Conservation (phyloP, 2,888 invertebrate genomes). For the Augochlorella aurata region DNA sequence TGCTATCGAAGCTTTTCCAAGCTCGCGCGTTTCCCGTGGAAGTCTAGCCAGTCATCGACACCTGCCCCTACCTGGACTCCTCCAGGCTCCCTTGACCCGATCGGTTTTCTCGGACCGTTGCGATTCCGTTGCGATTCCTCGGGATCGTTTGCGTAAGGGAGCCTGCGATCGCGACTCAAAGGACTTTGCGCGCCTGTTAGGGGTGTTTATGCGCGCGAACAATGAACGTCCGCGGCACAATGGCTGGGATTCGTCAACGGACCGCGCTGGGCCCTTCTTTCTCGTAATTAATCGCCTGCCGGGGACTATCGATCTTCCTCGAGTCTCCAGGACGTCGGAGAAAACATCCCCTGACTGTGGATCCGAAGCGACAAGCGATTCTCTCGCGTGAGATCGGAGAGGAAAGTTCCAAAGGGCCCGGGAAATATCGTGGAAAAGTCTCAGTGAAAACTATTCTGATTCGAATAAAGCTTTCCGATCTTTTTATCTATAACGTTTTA, state of each 20-base stretch:
- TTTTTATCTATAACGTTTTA: too few relatives aligned
- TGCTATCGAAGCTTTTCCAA: neutral
- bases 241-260: constrained; percentile 16
- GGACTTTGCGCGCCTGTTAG: constrained; percentile 16
- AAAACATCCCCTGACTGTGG: neutral
- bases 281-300: constrained; percentile 29
- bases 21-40: neutral
- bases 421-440: neutral
- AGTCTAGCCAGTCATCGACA: constrained; percentile 22
- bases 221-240: constrained; percentile 27
- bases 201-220: constrained; percentile 42
- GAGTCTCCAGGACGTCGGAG: neutral
- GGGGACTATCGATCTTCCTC: neutral
- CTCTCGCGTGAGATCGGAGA: neutral
- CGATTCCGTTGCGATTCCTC: constrained; percentile 49
- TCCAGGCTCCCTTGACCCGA: constrained; percentile 37
- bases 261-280: neutral
- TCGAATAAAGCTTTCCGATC: too few relatives aligned
- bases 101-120: constrained; percentile 24
- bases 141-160: constrained; percentile 18
- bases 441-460: too few relatives aligned
- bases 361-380: neutral
- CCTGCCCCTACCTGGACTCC: constrained; percentile 55
- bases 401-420: neutral
- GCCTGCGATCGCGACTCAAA: neutral